These are phyloP conservation scores for Edolisoma coerulescens DNA, from an alignment of 2,113 vertebrate species.

Conservation along the genomic window DNA sequence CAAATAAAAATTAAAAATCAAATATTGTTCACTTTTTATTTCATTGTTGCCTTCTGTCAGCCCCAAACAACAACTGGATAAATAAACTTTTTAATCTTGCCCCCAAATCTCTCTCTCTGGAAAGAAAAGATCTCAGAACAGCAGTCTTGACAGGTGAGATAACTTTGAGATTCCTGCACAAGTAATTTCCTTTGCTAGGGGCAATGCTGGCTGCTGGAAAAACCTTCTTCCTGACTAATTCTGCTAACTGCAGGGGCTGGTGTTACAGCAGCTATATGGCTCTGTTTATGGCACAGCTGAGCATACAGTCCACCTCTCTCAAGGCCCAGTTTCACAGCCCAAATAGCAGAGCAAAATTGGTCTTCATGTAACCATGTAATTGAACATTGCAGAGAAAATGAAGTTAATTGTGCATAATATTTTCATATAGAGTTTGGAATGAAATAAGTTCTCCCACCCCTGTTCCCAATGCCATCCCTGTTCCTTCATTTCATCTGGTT, in stretches of 20 bases:
- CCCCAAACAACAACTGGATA: neutral
- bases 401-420: constrained; percentile 57
- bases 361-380: constrained; percentile 51
- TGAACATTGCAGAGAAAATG: constrained; percentile 47
- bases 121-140: neutral
- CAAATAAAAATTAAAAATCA: neutral
- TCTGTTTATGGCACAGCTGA: constrained; percentile 44
- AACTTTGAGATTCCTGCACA: neutral
- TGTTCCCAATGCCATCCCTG: neutral
- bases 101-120: neutral
- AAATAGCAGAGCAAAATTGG: constrained; percentile 23
- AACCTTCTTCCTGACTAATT: neutral
- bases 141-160: accelerated
- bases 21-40: neutral
- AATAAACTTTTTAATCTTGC: neutral
- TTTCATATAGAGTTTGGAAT: constrained; percentile 18
- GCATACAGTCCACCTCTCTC: constrained; percentile 4
- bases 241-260: neutral
- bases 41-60: neutral
- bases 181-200: neutral
- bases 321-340: constrained; percentile 14
- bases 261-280: neutral
- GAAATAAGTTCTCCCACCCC: neutral
- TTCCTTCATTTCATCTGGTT: neutral
- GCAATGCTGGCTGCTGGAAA: neutral